Percentiles rank a stretch among this genome's conserved stretches.
Conservation (phyloP, 1,140 invertebrate genomes). For the Lerema accius region DNA sequence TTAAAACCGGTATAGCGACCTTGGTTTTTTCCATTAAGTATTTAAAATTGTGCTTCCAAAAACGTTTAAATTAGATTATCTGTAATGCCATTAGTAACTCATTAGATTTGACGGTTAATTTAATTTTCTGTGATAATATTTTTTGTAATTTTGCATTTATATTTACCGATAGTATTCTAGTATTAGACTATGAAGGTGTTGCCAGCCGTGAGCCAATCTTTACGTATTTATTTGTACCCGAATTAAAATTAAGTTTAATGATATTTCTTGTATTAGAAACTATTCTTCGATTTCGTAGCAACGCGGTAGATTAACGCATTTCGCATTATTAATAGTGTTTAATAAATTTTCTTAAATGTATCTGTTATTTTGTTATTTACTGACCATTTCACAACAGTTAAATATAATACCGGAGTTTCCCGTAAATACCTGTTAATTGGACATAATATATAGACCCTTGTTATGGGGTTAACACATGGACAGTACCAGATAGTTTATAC, state of each 20-base stretch:
- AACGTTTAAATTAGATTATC: conserved; percentile 22
- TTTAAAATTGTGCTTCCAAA: conserved; percentile 44
- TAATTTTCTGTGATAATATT: conserved; percentile 59
- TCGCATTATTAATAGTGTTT: conserved; percentile 43
- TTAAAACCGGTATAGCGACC: conserved; percentile 50
- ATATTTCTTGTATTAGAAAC: no score
- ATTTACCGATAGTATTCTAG: conserved; percentile 51
- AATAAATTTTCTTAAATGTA: conserved; percentile 36
- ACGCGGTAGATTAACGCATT: conserved; percentile 34
- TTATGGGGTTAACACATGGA: conserved; percentile 66
- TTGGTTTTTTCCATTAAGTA: conserved; percentile 39
- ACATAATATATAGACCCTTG: conserved; percentile 52
- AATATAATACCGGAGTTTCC: conserved; percentile 41
- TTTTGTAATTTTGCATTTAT: conserved; percentile 56
- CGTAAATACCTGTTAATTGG: conserved; percentile 56
- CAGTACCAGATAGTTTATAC: conserved; percentile 41
- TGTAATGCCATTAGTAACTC: conserved; percentile 12
- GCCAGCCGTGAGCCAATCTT: conserved; percentile 46
- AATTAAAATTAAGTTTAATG: neutral
- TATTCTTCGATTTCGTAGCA: conserved; percentile 42
- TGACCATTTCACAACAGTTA: conserved; percentile 34
- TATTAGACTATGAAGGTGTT: conserved; percentile 49
- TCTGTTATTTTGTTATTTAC: conserved; percentile 67
- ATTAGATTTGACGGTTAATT: conserved; percentile 6
- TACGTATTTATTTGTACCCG: conserved; percentile 43